These are phyloP conservation scores for Hydractinia echinata DNA, from an alignment of 30 jellyfish, hydroid and myxozoan genomes.

Conservation along the genomic window DNA sequence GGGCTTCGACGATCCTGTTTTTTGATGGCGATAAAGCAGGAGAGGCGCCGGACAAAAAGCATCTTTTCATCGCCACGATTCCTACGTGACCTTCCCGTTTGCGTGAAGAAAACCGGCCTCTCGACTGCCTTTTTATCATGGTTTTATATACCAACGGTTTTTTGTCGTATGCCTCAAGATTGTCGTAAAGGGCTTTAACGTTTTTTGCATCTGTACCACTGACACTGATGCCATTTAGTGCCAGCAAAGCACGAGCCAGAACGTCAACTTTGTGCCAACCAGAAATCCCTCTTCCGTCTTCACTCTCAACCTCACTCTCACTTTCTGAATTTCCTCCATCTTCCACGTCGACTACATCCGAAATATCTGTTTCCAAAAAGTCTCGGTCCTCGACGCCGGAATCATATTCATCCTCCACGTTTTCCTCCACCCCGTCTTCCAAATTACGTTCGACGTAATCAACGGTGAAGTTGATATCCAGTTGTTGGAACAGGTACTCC, in stretches of 20 bases:
- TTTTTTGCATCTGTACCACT: background rate
- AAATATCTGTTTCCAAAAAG: background rate
- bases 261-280: constrained; percentile 34
- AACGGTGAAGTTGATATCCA: background rate
- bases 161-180: constrained; percentile 11
- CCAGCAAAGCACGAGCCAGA: constrained; percentile 13
- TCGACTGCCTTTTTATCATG: background rate
- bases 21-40: too few species aligned
- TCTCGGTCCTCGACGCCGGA: background rate
- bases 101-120: too few species aligned
- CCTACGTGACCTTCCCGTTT: too few species aligned
- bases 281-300: constrained; percentile 20
- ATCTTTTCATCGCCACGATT: too few species aligned
- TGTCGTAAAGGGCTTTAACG: background rate
- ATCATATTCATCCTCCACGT: background rate
- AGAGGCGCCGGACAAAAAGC: too few species aligned
- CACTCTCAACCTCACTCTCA: too few species aligned
- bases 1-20: too few species aligned
- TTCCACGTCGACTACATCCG: background rate
- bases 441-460: constrained; percentile 3
- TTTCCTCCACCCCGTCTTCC: constrained; percentile 22
- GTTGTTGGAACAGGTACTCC: constrained; percentile 30
- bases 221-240: constrained; percentile 14
- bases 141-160: constrained; percentile 1
- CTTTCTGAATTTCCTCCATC: too few species aligned